Conservation (phyloP, 2,888 invertebrate species). For the Athripsodes cinereus region DNA sequence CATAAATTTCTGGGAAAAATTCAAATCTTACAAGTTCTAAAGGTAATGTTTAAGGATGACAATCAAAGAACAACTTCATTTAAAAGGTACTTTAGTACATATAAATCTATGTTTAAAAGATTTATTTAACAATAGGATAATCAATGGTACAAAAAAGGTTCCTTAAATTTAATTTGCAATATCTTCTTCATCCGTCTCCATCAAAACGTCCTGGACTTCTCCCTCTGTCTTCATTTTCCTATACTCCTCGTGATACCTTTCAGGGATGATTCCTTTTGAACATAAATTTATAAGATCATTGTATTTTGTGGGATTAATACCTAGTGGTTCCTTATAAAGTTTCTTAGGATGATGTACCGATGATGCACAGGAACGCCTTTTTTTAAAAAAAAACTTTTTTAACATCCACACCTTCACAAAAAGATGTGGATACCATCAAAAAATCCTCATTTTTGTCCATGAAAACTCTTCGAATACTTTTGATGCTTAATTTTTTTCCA, state of each 20-base stretch:
- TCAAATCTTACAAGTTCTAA: neutral
- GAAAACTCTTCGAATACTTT: neutral
- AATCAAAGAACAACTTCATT: neutral
- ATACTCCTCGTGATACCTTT: neutral
- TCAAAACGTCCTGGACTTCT: neutral
- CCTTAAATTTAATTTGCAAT: neutral
- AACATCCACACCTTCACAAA: neutral
- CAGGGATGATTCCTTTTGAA: constrained; percentile 1
- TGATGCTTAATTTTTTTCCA: neutral
- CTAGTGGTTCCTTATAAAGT: neutral
- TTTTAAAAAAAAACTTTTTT: neutral
- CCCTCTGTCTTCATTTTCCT: neutral
- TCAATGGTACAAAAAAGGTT: neutral
- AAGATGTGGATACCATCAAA: neutral
- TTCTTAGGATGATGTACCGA: neutral
- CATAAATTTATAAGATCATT: neutral
- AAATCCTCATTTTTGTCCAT: neutral
- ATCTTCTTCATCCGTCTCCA: constrained; percentile 4
- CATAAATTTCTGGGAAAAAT: too few species aligned
- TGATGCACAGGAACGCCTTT: constrained; percentile 1
- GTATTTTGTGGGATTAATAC: constrained; percentile 1
- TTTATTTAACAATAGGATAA: neutral
- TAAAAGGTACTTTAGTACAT: too few species aligned
- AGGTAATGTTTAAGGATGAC: neutral
- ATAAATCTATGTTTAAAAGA: too few species aligned